phyloP scores from a whole-genome alignment of 2,797 vertebrate species.

The Chaunax sp. region DNA sequence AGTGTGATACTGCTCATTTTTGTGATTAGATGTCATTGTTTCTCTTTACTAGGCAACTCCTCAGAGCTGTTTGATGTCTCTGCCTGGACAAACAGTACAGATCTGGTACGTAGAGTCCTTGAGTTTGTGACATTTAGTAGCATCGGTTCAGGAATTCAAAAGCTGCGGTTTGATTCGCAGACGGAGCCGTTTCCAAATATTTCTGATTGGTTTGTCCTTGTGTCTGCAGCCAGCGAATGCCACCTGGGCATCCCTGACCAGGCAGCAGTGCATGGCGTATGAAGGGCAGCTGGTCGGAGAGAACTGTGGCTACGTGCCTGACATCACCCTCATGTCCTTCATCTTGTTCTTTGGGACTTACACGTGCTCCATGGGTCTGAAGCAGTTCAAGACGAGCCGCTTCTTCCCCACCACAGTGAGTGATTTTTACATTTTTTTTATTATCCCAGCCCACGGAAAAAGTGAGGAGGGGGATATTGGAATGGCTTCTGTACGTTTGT shows the following conservation, averaged over 20 bases:
- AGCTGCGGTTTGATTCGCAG: neutral
- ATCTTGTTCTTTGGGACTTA: slow-evolving; percentile 98
- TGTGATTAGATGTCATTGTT: slow-evolving; percentile 38
- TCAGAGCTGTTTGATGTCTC: slow-evolving; percentile 55
- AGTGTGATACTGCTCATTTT: slow-evolving; percentile 14
- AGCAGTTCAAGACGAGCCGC: slow-evolving; percentile 97
- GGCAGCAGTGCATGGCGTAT: slow-evolving; percentile 84
- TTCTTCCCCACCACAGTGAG: slow-evolving; percentile 97
- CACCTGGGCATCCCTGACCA: slow-evolving; percentile 88
- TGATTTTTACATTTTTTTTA: slow-evolving; percentile 30
- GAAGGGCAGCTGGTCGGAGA: slow-evolving; percentile 87
- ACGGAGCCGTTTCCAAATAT: too few relatives aligned
- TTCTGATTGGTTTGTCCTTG: neutral
- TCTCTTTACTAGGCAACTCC: slow-evolving; percentile 72
- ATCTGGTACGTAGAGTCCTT: slow-evolving; percentile 70
- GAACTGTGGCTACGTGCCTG: slow-evolving; percentile 89
- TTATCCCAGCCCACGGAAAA: too few relatives aligned
- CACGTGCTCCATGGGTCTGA: slow-evolving; percentile 94
- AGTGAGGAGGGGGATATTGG: too few relatives aligned
- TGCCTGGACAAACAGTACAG: slow-evolving; percentile 71
- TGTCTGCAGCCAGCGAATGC: slow-evolving; percentile 79
- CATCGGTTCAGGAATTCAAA: neutral
- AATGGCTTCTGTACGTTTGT: too few relatives aligned
- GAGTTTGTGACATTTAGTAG: neutral
- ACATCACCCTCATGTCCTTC: slow-evolving; percentile 97